Percentiles rank a stretch among this genome's conserved stretches.
phyloP scores from a whole-genome alignment of 2,888 invertebrate species.

The Aradus depressus region DNA sequence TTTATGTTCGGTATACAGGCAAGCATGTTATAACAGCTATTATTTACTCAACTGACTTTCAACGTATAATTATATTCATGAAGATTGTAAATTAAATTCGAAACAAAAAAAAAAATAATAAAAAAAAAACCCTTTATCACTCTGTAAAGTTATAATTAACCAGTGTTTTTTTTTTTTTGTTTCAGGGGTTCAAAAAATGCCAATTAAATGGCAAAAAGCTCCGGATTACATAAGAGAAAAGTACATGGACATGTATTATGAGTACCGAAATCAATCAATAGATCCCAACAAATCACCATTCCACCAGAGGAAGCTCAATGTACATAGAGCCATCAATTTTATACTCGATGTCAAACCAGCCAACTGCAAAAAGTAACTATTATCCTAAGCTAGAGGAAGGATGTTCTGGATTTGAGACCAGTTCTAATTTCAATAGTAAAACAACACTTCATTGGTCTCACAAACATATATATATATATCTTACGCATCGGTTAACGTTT shows the following conservation, averaged over 20 bases:
- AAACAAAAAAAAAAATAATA: too few relatives aligned
- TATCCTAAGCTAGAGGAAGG: not conserved
- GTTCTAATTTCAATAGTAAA: not conserved
- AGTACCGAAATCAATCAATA: constrained; percentile 48
- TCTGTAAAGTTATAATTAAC: not conserved
- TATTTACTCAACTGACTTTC: too few relatives aligned
- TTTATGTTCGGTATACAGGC: not conserved
- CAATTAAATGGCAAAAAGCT: constrained; percentile 70
- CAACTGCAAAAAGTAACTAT: constrained; percentile 50
- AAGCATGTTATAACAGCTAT: too few relatives aligned
- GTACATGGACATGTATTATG: constrained; percentile 59
- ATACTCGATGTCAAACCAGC: constrained; percentile 55
- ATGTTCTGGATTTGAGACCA: not conserved
- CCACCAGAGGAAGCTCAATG: constrained; percentile 37
- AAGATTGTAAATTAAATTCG: not conserved
- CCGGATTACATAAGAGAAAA: constrained; percentile 56
- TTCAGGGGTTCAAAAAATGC: constrained; percentile 73
- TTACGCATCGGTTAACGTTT: too few relatives aligned
- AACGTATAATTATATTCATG: not conserved
- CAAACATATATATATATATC: not conserved
- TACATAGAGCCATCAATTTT: constrained; percentile 66
- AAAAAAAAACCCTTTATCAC: not conserved
- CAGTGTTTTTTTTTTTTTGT: constrained; percentile 12
- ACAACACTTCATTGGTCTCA: not conserved
- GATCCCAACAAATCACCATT: constrained; percentile 10